Conservation (phyloP, 2,888 invertebrate species). For the Allophyes oxyacanthae region DNA sequence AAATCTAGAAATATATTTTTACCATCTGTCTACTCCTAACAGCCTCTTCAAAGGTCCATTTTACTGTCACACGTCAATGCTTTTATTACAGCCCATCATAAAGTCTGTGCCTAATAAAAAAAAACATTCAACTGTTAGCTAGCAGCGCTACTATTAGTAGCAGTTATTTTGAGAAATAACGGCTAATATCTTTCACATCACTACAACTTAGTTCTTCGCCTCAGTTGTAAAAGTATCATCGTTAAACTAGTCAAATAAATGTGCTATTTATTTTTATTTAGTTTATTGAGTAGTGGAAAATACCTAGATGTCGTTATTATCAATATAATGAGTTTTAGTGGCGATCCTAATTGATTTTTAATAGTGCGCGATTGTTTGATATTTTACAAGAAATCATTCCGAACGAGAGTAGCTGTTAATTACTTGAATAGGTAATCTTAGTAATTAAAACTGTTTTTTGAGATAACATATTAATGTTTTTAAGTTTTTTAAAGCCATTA, state of each 20-base stretch:
- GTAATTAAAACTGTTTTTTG: neutral
- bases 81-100: slow-evolving; percentile 20
- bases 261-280: slow-evolving; percentile 35
- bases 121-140: slow-evolving; percentile 2
- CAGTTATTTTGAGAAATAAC: slow-evolving; percentile 20
- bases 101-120: slow-evolving; percentile 11
- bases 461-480: neutral
- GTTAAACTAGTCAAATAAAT: slow-evolving; percentile 50
- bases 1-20: neutral
- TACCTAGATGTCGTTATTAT: slow-evolving; percentile 59
- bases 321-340: slow-evolving; percentile 59
- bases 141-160: slow-evolving; percentile 3
- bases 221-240: slow-evolving; percentile 44
- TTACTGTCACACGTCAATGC: slow-evolving; percentile 13
- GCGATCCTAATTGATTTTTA: slow-evolving; percentile 50
- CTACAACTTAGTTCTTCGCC: slow-evolving; percentile 28
- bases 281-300: slow-evolving; percentile 60
- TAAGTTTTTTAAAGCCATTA: neutral
- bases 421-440: slow-evolving; percentile 11
- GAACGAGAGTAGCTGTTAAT: slow-evolving; percentile 17
- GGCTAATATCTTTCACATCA: slow-evolving; percentile 36
- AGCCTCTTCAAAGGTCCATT: slow-evolving; percentile 1
- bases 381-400: slow-evolving; percentile 20
- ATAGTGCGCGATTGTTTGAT: slow-evolving; percentile 38
- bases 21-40: neutral